Conservation (phyloP, 2,113 vertebrate genomes). For the Panurus biarmicus region DNA sequence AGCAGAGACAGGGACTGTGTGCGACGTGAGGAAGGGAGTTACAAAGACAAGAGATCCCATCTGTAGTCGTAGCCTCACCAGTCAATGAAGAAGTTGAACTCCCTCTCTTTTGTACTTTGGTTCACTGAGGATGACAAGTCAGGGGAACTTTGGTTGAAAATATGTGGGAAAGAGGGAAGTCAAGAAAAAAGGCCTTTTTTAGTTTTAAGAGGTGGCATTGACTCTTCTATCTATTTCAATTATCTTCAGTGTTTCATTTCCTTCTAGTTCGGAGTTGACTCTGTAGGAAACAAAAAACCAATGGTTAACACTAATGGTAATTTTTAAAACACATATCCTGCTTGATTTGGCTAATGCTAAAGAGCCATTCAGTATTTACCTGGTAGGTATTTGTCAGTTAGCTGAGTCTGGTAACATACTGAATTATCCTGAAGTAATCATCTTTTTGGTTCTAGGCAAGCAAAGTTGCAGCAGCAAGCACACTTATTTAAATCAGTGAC, state of each 20-base stretch:
- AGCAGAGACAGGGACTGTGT: slow-evolving; percentile 21
- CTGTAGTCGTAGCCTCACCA: slow-evolving; percentile 15
- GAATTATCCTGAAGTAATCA: neutral
- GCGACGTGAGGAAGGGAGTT: neutral
- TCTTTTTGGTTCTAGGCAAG: neutral
- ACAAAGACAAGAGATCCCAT: neutral
- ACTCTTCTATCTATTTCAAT: slow-evolving; percentile 82
- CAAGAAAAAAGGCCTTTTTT: neutral
- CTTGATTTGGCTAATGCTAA: neutral
- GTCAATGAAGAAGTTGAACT: neutral
- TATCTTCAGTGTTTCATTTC: slow-evolving; percentile 77
- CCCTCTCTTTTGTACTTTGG: slow-evolving; percentile 47
- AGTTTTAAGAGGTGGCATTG: slow-evolving; percentile 80
- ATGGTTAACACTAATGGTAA: neutral
- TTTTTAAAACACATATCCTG: neutral
- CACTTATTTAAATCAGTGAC: neutral
- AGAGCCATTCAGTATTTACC: neutral
- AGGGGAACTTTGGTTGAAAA: slow-evolving; percentile 23
- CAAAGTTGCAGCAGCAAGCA: neutral
- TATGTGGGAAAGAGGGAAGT: slow-evolving; percentile 14
- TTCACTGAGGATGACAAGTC: slow-evolving; percentile 34
- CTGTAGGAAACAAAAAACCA: slow-evolving; percentile 49
- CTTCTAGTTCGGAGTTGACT: slow-evolving; percentile 71
- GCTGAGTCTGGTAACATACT: neutral
- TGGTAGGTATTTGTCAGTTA: neutral